These are phyloP conservation scores for Agelaius phoeniceus DNA, from an alignment of 2,113 vertebrate genomes.

Conservation along the genomic window DNA sequence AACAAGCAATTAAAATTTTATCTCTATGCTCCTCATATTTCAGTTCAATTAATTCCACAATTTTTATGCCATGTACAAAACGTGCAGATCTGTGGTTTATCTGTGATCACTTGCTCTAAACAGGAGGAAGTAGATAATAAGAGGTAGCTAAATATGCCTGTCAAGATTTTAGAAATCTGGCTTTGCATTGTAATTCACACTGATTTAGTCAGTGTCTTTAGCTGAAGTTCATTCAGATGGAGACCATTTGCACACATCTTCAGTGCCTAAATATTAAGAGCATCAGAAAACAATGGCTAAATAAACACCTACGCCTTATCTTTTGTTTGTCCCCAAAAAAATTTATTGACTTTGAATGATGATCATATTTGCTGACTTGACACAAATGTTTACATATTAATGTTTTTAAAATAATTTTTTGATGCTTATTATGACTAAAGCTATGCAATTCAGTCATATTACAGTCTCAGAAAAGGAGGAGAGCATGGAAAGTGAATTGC, in stretches of 20 bases:
- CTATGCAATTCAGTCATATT: neutral
- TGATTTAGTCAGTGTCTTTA: neutral
- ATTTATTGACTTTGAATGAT: neutral
- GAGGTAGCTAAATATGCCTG: neutral
- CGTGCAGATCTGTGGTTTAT: neutral
- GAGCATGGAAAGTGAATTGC: neutral
- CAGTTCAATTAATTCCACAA: neutral
- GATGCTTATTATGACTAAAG: neutral
- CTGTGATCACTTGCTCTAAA: neutral
- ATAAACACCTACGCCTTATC: neutral
- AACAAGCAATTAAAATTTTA: neutral
- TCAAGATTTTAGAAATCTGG: neutral
- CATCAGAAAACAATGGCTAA: neutral
- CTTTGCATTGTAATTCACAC: neutral
- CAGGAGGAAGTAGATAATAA: neutral
- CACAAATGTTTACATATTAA: neutral
- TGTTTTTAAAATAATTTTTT: neutral
- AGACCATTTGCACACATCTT: neutral
- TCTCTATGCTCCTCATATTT: neutral
- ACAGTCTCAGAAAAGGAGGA: neutral
- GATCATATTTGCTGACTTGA: neutral
- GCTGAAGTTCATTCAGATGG: neutral
- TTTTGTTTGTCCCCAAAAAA: neutral
- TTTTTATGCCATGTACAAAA: neutral
- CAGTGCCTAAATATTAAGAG: neutral